Evolutionary conservation across 2,888 invertebrate species (phyloP).

Genomic region (Volucella inanis): DNA sequence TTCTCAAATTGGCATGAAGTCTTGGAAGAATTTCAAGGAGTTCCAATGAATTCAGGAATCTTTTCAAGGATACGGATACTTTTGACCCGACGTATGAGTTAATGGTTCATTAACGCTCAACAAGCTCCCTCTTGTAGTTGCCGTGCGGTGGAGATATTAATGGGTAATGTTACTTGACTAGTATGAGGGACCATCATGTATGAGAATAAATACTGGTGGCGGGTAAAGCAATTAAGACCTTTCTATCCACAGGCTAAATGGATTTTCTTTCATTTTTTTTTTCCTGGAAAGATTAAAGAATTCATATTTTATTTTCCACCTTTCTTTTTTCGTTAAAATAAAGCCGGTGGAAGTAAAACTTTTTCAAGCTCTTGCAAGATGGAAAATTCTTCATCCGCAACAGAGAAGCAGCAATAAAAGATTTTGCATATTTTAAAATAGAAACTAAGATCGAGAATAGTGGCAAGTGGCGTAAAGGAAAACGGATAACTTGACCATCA

Average conservation of each 20-base stretch:
- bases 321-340: background rate
- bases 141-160: too few relatives aligned
- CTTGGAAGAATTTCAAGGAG: conserved; percentile 6
- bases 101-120: conserved; percentile 1
- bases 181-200: conserved; percentile 15
- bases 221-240: conserved; percentile 45
- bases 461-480: conserved; percentile 6
- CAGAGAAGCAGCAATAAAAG: conserved; percentile 52
- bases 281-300: conserved; percentile 40
- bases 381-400: conserved; percentile 49
- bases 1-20: conserved; percentile 25
- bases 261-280: conserved; percentile 14
- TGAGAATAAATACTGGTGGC: background rate
- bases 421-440: conserved; percentile 72
- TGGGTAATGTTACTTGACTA: conserved; percentile 15
- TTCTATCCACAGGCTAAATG: too few relatives aligned
- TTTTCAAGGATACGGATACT: conserved; percentile 30
- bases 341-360: conserved; percentile 14
- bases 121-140: background rate
- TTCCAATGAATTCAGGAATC: too few relatives aligned
- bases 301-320: conserved; percentile 25
- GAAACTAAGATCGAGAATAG: background rate
- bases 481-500: conserved; percentile 64
- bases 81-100: conserved; percentile 14
- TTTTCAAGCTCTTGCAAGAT: conserved; percentile 43